Evolutionary conservation across 2,113 vertebrate species (phyloP).

Genomic region (Ceyx melanurus): DNA sequence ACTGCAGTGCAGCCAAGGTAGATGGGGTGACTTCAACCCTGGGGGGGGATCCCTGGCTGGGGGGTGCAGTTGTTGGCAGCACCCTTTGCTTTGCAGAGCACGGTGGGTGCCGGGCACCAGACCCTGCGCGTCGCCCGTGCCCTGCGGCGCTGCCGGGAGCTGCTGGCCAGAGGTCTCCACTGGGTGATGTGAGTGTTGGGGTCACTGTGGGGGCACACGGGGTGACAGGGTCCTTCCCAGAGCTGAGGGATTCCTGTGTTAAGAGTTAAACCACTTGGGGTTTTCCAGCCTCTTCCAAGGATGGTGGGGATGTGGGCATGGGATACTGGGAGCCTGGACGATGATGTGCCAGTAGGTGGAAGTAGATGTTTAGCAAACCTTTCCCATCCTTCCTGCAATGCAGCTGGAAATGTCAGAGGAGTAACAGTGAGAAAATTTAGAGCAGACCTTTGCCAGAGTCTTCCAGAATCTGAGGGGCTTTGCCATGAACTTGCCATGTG

Average conservation of each 20-base stretch:
- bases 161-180: constrained; percentile 84
- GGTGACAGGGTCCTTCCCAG: not conserved
- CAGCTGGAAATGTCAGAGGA: not conserved
- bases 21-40: accelerated
- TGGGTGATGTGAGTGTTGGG: constrained; percentile 81
- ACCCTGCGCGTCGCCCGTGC: constrained; percentile 77
- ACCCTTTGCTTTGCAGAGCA: constrained; percentile 69
- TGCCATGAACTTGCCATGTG: not conserved
- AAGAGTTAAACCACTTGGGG: accelerated
- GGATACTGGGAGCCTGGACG: not conserved
- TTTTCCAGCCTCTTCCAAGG: not conserved
- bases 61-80: accelerated
- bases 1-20: constrained; percentile 87
- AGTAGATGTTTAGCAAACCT: not conserved
- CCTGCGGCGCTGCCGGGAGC: constrained; percentile 75
- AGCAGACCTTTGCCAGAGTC: not conserved
- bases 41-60: not conserved
- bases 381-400: not conserved
- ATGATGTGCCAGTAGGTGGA: not conserved
- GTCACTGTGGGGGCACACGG: not conserved
- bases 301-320: accelerated
- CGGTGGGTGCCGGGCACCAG: constrained; percentile 83
- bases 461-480: not conserved
- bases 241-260: accelerated
- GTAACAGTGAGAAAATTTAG: not conserved